Percentiles rank a stretch among this genome's conserved stretches.
Evolutionary conservation across 2,888 invertebrate genomes (phyloP).

Genomic region (Melipona beecheii): DNA sequence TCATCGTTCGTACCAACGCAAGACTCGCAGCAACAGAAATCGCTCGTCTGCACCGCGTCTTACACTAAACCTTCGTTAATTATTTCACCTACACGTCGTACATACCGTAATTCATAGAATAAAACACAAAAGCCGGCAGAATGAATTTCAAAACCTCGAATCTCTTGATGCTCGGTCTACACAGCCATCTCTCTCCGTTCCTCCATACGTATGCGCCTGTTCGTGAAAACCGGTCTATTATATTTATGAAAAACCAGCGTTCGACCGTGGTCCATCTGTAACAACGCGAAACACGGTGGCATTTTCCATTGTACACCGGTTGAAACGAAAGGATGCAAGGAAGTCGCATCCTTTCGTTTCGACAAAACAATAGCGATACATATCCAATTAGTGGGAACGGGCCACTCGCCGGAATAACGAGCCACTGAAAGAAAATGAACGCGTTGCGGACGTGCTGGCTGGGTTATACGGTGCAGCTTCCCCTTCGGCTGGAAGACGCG

Average conservation of each 20-base stretch:
- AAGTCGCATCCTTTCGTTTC: too few species aligned
- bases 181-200: not conserved
- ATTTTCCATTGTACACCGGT: not conserved
- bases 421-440: conserved; percentile 65
- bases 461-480: not conserved
- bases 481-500: conserved; percentile 28
- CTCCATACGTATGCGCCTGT: not conserved
- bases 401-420: conserved; percentile 61
- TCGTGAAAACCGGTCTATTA: not conserved
- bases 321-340: conserved; percentile 15
- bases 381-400: conserved; percentile 67
- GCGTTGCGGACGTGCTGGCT: conserved; percentile 32
- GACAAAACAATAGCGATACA: conserved; percentile 61
- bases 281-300: not conserved
- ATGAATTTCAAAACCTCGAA: not conserved
- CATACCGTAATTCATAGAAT: not conserved
- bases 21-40: too few species aligned
- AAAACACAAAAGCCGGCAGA: not conserved
- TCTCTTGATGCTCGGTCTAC: not conserved
- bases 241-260: not conserved
- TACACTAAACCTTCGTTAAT: not conserved
- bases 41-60: too few species aligned
- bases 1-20: too few species aligned
- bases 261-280: not conserved
- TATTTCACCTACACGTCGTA: too few species aligned